Evolutionary conservation across 2,888 invertebrate species (phyloP).

Genomic region (Dicyrtoma fusca): DNA sequence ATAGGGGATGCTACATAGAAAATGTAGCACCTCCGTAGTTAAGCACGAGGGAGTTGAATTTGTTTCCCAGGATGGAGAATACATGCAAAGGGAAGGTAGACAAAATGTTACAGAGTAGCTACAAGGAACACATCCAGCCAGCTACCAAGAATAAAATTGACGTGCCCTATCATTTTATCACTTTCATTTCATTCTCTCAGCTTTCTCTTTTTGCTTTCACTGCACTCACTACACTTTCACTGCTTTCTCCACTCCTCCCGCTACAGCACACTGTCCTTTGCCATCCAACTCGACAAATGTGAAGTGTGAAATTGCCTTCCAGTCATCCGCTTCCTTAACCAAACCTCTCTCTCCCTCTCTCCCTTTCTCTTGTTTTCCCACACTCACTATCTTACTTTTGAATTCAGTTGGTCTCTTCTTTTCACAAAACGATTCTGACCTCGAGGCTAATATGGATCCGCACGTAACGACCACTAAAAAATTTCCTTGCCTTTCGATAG

Average conservation of each 20-base stretch:
- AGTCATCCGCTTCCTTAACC: conserved; percentile 16
- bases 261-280: too few species aligned
- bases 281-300: background rate
- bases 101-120: background rate
- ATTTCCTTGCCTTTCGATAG: too few species aligned
- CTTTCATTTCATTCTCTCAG: conserved; percentile 22
- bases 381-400: background rate
- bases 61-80: background rate
- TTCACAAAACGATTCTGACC: too few species aligned
- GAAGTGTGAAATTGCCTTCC: conserved; percentile 23
- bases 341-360: conserved; percentile 13
- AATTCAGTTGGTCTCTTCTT: too few species aligned
- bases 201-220: conserved; percentile 2
- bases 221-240: background rate
- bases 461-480: too few species aligned
- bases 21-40: background rate
- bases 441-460: too few species aligned
- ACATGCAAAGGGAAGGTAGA: conserved; percentile 8
- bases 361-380: background rate
- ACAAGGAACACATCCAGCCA: background rate
- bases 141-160: conserved; percentile 19
- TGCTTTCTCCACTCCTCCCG: background rate
- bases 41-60: conserved; percentile 4
- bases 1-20: background rate
- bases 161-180: conserved; percentile 36